These are phyloP conservation scores for Busseola fusca DNA, from an alignment of 2,888 invertebrate genomes.

Conservation along the genomic window DNA sequence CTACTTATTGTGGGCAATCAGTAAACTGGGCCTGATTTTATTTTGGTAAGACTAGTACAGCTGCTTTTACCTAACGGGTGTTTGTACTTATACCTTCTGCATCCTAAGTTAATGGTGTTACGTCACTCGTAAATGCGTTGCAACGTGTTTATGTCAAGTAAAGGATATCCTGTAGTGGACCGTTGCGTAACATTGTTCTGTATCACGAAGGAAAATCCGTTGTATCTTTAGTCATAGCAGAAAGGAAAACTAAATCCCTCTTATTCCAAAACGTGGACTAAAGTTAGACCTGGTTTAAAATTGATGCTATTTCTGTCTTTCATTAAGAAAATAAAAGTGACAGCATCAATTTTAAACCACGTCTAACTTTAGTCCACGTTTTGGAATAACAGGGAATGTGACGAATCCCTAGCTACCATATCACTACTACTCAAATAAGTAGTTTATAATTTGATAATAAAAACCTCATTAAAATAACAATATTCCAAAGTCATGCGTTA, in stretches of 20 bases:
- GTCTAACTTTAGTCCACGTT: too few species aligned
- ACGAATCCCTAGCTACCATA: background rate
- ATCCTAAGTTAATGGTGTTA: slow-evolving; percentile 71
- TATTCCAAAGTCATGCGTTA: slow-evolving; percentile 67
- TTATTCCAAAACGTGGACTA: too few species aligned
- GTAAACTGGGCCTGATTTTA: slow-evolving; percentile 42
- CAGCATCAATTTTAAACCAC: too few species aligned
- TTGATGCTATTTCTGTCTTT: too few species aligned
- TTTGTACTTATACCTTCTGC: slow-evolving; percentile 59
- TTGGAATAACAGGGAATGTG: too few species aligned
- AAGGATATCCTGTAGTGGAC: slow-evolving; percentile 53
- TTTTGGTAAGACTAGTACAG: background rate
- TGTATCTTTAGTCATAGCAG: slow-evolving; percentile 9
- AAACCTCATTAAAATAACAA: slow-evolving; percentile 43
- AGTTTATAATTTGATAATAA: slow-evolving; percentile 28
- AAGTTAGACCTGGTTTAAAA: too few species aligned
- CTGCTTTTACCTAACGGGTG: slow-evolving; percentile 78
- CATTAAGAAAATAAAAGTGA: too few species aligned
- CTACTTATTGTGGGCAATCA: slow-evolving; percentile 47
- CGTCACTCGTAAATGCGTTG: slow-evolving; percentile 63
- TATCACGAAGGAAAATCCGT: slow-evolving; percentile 13
- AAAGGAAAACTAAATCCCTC: slow-evolving; percentile 26
- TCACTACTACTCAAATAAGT: slow-evolving; percentile 11
- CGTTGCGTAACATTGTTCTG: slow-evolving; percentile 43
- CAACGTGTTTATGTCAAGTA: slow-evolving; percentile 25